Base-by-base conservation (phyloP, 2,888 invertebrate species). In the Acleris sparsana region DNA sequence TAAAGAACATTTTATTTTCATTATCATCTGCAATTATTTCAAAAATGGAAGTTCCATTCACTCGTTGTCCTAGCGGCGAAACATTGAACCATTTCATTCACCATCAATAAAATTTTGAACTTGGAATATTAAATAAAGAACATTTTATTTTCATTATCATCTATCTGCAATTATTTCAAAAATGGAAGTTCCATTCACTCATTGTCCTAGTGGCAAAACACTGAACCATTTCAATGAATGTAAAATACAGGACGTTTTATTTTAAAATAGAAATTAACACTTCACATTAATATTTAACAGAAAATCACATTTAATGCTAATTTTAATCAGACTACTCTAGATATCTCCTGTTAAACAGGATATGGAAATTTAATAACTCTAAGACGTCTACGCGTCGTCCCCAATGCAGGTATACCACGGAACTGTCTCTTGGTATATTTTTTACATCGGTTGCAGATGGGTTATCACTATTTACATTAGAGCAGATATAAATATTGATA, bases 401-500 rank as follows among this genome's bases (percentile, higher is more conserved):
- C 73, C 72, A 70, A 68, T 58, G 68, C 63, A 73, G 72, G 73
- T 71, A 74, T 71, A 70, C 66, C 71, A 69, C 70, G 70, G 70
- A 67, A 82, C 77, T 82, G 73, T 69, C 11, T 22, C 20, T 25
- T 11, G 39, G 20, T 33, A 44, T 17, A 16, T 17, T 46, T 33
- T 39, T 55, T 18, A 11, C 22, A 20, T 22, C 43, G 48, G 25
- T 49, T 48, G n/a, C 18, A 55, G 53, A 65, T 52, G 65, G 60
- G 65, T 85, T 87, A 88, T 88, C 87, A 73, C 64, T 88, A 86
- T 88, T 87, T 87, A 84, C 81, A 75, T 78, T 79, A 80, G 77
- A 70, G 82, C 82, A 80, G 82, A 89, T 87, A 88, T 83, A 81
- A 84, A 85, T 81, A 80, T 80, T 79, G 88, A 89, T 88, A 89